Evolutionary conservation across 2,797 vertebrate genomes (phyloP).

Genomic region (Telmatherina bonti): DNA sequence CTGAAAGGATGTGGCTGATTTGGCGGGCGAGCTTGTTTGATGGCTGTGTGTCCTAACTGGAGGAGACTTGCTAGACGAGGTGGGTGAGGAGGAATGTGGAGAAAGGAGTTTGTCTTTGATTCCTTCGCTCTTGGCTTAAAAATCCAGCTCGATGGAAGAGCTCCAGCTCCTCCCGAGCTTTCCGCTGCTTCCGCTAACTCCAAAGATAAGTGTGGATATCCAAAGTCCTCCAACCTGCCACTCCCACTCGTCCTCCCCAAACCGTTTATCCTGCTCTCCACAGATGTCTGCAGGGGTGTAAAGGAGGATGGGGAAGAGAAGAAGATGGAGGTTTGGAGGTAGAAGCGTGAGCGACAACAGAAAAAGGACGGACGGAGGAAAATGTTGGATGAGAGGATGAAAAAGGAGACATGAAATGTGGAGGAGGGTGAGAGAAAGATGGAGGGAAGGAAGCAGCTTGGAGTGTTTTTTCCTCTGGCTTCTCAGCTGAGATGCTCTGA

Average conservation of each 20-base stretch:
- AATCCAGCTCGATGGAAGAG: no score
- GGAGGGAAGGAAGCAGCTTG: slow-evolving; percentile 16
- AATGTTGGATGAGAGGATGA: not conserved
- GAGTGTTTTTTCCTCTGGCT: slow-evolving; percentile 37
- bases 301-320: not conserved
- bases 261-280: slow-evolving; percentile 10
- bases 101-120: not conserved
- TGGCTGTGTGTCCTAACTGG: slow-evolving; percentile 27
- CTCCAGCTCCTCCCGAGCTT: no score
- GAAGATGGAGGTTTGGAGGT: slow-evolving; percentile 7
- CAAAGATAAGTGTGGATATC: slow-evolving; percentile 37
- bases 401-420: slow-evolving; percentile 6
- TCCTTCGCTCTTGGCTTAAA: slow-evolving; percentile 4
- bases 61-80: slow-evolving; percentile 39
- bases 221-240: slow-evolving; percentile 17
- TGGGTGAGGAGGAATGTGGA: not conserved
- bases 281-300: slow-evolving; percentile 2
- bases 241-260: not conserved
- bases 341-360: not conserved
- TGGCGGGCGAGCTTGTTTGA: slow-evolving; percentile 26
- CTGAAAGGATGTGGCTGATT: slow-evolving; percentile 25
- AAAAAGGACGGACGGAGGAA: not conserved
- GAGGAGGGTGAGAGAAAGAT: not conserved
- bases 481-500: slow-evolving; percentile 58
- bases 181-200: slow-evolving; percentile 24